Evolutionary conservation across 2,888 invertebrate genomes (phyloP).

Genomic region (Minunthozetes semirufus): DNA sequence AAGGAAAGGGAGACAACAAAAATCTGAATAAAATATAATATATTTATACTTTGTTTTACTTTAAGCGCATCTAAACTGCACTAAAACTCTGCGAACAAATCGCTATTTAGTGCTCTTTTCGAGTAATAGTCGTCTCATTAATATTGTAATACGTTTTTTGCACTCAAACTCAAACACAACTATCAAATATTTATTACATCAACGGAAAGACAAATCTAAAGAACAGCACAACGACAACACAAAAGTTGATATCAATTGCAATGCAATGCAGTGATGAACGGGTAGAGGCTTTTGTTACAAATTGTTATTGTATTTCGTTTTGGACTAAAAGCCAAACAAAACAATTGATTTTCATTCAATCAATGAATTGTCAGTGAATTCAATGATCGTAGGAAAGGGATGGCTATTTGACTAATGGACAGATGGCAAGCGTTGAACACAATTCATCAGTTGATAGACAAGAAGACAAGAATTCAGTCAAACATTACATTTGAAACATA

Average conservation of each 20-base stretch:
- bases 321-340: too few relatives aligned
- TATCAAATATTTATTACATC: background rate
- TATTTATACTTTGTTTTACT: background rate
- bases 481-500: background rate
- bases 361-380: background rate
- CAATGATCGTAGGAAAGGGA: background rate
- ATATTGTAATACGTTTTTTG: background rate
- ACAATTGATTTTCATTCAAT: too few relatives aligned
- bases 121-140: background rate
- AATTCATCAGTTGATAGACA: slow-evolving; percentile 7
- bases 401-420: slow-evolving; percentile 1
- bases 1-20: background rate
- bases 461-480: background rate
- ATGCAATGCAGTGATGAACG: too few relatives aligned
- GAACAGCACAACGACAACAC: too few relatives aligned
- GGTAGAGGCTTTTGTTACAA: too few relatives aligned
- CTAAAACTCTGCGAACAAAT: background rate
- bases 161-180: background rate
- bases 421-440: slow-evolving; percentile 19
- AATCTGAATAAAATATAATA: background rate
- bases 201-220: too few relatives aligned
- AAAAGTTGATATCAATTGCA: too few relatives aligned
- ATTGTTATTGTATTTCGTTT: too few relatives aligned
- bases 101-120: background rate
- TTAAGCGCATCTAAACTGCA: background rate